Conservation (phyloP, 1,140 invertebrate species). For the Ceratosolen solmsi region DNA sequence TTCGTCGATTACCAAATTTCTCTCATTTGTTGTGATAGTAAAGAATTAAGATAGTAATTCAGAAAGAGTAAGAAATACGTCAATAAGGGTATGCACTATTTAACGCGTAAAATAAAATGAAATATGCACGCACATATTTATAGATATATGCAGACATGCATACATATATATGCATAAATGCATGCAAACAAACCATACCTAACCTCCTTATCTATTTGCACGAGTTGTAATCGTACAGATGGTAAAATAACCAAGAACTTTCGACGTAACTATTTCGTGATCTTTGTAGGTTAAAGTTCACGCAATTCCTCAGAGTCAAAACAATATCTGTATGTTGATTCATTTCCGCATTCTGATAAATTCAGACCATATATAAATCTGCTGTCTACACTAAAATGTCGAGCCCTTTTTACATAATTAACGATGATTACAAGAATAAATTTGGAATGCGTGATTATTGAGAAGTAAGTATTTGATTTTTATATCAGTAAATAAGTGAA, state of each 20-base stretch:
- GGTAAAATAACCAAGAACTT: background rate
- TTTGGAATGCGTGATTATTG: background rate
- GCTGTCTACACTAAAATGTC: background rate
- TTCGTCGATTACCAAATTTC: background rate
- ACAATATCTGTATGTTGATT: background rate
- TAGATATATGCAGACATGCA: background rate
- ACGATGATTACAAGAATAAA: constrained; percentile 7
- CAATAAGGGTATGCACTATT: too few species aligned
- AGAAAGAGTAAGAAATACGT: too few species aligned
- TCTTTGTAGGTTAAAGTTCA: constrained; percentile 23
- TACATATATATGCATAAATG: background rate
- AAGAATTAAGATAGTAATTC: background rate
- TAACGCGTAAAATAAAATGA: too few species aligned
- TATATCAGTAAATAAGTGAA: background rate
- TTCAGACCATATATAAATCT: background rate
- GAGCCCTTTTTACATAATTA: constrained; percentile 32
- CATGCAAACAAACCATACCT: background rate
- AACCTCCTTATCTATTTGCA: background rate
- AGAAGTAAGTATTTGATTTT: constrained; percentile 20
- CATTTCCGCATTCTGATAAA: constrained; percentile 6
- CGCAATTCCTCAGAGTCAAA: background rate
- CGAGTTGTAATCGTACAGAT: background rate
- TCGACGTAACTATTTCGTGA: constrained; percentile 11
- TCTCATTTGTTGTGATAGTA: background rate
- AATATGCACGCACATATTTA: background rate